Evolutionary conservation across 2,113 vertebrate species (phyloP), one percentile per base, ranked within the genome.

Genomic region (Rhabdomys dilectus): DNA sequence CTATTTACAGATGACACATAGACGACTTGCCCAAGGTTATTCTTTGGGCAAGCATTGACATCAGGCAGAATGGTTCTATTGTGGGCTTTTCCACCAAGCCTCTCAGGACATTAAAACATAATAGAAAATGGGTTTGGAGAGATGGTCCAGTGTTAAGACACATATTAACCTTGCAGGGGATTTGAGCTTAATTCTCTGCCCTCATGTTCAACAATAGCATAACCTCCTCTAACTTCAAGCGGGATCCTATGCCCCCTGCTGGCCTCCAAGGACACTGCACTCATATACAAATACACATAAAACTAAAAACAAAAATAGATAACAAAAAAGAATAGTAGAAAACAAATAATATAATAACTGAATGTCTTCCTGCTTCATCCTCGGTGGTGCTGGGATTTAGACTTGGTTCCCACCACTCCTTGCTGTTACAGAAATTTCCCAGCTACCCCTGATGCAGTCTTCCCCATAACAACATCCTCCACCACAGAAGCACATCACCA

Each of bases 1-100:
- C 91, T 96, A 56, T 94, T 95, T 96, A 85, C 81, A 68, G 89
- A 82, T 87, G 86, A 95, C 80, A 77, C 75, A 88, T 22, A 77
- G 78, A 82, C 36, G 22, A 29, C 11, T 15, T 51, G 19, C 42
- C 85, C 80, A 90, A 96, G 91, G 95, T 96, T 87, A 88, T 0
- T 5, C 45, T 39, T 19, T 31, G 36, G 80, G 56, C 66, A 51
- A 48, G 36, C 0, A 7, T 7, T 0, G 77, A 31, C 0, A 2
- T 15, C 1, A 3, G 39, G 17, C 88, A 51, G 72, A 45, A 48
- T 12, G 82, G 81, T 73, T 1, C 80, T 15, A 31, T 4, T 29
- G 29, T 31, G 24, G 8, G 77, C n/a, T 22, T 58, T 87, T 76
- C 39, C n/a, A 70, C 62, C 64, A 81, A 16, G 76, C 48, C 64